Conservation (phyloP, 2,888 invertebrate genomes). For the Nomada hirtipes region DNA sequence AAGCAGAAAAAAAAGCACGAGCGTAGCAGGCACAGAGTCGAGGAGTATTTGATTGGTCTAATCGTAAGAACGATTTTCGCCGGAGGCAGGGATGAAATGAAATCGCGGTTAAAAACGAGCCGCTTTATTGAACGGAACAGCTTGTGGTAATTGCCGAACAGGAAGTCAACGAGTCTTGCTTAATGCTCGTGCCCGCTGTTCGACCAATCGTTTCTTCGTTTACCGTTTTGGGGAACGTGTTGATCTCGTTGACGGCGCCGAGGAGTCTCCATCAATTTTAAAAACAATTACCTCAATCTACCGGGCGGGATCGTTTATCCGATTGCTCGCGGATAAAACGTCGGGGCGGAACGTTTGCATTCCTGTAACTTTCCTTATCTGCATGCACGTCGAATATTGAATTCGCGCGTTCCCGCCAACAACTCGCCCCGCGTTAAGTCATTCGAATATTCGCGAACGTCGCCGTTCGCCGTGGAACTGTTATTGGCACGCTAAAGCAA, state of each 20-base stretch:
- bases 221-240: background rate
- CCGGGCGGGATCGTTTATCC: background rate
- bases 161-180: slow-evolving; percentile 35
- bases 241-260: background rate
- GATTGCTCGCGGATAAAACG: background rate
- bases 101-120: slow-evolving; percentile 42
- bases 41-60: slow-evolving; percentile 42
- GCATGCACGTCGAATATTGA: slow-evolving; percentile 11
- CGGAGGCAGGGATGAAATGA: slow-evolving; percentile 41
- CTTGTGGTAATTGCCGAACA: slow-evolving; percentile 55
- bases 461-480: slow-evolving; percentile 4
- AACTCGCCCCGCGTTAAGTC: background rate
- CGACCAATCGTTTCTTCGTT: slow-evolving; percentile 13
- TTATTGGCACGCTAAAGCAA: slow-evolving; percentile 34
- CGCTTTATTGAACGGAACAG: slow-evolving; percentile 54
- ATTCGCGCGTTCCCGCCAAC: background rate
- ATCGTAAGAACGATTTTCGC: slow-evolving; percentile 38
- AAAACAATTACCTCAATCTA: background rate
- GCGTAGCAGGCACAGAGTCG: slow-evolving; percentile 15
- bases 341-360: background rate
- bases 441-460: slow-evolving; percentile 8
- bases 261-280: slow-evolving; percentile 14
- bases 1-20: background rate
- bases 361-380: background rate
- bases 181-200: slow-evolving; percentile 16